A percentile compares a stretch with the other conserved stretches of the same genome.
Evolutionary conservation across 2,113 vertebrate species (phyloP).

Genomic region (Nettapus auritus): DNA sequence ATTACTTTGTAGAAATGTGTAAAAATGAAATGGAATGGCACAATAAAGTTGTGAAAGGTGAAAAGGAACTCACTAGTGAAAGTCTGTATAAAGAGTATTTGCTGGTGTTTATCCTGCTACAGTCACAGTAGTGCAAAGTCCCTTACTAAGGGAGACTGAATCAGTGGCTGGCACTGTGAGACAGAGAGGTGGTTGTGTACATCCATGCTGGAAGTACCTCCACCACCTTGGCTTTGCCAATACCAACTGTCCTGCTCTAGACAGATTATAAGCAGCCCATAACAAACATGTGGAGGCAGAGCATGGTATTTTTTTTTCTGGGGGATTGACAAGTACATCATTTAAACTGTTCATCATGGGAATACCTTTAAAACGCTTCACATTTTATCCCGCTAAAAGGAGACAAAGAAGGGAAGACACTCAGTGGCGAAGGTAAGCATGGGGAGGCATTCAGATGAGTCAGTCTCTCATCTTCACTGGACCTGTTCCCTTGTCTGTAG

Average conservation of each 20-base stretch:
- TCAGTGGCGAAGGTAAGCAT: background rate
- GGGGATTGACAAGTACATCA: background rate
- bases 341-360: background rate
- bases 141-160: background rate
- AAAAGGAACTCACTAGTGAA: background rate
- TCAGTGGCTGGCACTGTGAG: background rate
- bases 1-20: background rate
- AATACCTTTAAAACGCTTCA: background rate
- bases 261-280: background rate
- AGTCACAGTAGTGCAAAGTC: background rate
- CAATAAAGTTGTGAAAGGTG: background rate
- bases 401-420: background rate
- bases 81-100: background rate
- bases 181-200: background rate
- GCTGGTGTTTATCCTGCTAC: background rate
- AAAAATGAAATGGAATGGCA: background rate
- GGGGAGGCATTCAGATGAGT: background rate
- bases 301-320: background rate
- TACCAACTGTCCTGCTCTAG: fast-evolving
- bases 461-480: background rate
- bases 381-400: background rate
- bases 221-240: background rate
- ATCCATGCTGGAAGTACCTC: background rate
- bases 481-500: fast-evolving
- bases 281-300: fast-evolving